Conservation (phyloP, 2,113 vertebrate species). For the Arizona elegans region DNA sequence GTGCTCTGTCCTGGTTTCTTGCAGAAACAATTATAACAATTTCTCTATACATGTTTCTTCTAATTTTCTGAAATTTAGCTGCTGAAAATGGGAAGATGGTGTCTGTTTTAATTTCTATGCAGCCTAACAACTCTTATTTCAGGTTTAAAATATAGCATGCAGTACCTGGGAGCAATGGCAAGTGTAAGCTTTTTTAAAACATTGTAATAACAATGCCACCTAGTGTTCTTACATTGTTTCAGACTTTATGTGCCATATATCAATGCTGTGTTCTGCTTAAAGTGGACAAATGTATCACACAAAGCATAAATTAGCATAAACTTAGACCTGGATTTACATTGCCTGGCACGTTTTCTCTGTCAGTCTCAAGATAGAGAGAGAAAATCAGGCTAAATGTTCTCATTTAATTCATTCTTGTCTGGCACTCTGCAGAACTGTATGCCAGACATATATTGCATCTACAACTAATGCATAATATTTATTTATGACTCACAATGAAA, state of each 20-base stretch:
- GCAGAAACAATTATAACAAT: neutral
- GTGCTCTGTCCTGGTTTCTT: neutral
- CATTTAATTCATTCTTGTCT: neutral
- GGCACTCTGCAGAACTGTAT: neutral
- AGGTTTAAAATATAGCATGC: neutral
- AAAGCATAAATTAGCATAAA: neutral
- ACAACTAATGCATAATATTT: neutral
- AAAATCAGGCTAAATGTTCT: neutral
- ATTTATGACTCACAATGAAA: neutral
- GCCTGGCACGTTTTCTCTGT: neutral
- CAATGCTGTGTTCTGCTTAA: rapidly evolving
- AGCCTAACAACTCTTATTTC: neutral
- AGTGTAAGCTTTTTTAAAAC: conserved; percentile 33
- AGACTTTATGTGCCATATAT: conserved; percentile 4
- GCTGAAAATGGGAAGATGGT: rapidly evolving
- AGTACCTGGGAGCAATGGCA: rapidly evolving
- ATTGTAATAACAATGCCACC: conserved; percentile 78
- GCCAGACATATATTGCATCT: neutral
- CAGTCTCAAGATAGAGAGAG: no score
- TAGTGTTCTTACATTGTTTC: conserved; percentile 54
- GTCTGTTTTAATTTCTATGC: neutral
- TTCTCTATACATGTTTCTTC: neutral
- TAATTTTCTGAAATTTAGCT: rapidly evolving
- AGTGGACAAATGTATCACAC: rapidly evolving
- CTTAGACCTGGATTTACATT: neutral